Evolutionary conservation across 2,888 invertebrate genomes (phyloP), one percentile per base, ranked within the genome.

Genomic region (Trissolcus japonicus): DNA sequence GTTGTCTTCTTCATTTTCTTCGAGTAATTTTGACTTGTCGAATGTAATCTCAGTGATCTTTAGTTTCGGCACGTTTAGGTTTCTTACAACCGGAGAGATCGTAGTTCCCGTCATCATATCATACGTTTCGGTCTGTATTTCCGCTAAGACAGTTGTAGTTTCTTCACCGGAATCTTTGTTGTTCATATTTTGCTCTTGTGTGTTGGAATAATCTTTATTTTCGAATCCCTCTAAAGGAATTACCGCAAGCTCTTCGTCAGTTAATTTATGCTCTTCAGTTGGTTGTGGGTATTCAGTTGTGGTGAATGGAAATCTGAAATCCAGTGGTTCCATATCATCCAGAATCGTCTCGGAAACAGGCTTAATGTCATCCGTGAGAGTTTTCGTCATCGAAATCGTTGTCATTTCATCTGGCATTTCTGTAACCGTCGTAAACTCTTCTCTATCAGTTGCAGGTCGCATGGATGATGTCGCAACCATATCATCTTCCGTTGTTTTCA

Each of bases 401-500:
- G 65, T 61, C 41, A 51, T 61, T 61, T 72, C 74, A 13, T 7
- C 54, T 16, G 63, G 14, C 19, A 50, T 29, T 35, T 73, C 76
- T 7, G 80, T 78, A 35, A 55, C n/a, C 13, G 73, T 65, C 6
- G 35, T 7, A 9, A 55, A 21, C 14, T 40, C 17, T 17, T 59
- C 14, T 21, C 13, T 21, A 57, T 16, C 60, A 40, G 61, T 50
- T 6, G 7, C 51, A 17, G 80, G 75, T 59, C 82, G 80, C 6
- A 82, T 46, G 40, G 80, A 79, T 29, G 82, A 83, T 2, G 85
- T 83, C 4, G 83, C 41, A 19, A 85, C 82, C 7, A 85, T 56
- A 48, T 85, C 87, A 21, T 85, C 84, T 46, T 89, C 88, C 0
- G 88, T 89, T 11, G 83, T 83, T 66, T 82, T 84, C 40, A 89